Evolutionary conservation across 1,140 invertebrate genomes (phyloP), one percentile per base, ranked within the genome.

Genomic region (Diachasmimorpha longicaudata): DNA sequence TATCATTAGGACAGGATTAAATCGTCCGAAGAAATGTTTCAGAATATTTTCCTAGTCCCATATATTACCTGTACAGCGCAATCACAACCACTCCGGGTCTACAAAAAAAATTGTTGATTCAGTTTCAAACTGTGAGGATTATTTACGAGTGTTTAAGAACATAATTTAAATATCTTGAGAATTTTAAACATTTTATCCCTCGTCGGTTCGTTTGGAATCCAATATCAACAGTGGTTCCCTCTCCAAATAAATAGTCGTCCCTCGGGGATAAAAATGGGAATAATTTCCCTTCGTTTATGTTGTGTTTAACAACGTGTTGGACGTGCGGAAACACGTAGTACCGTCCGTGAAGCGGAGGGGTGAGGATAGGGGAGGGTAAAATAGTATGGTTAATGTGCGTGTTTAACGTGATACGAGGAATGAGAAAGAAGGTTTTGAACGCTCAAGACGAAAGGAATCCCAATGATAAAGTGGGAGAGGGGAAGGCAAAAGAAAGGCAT

Each of bases 401-500:
- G 58, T 63, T 63, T 63, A 2, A 19, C 19, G 21, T 19, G 19
- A 63, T 63, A 23, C 58, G 23, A 63, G 58, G 58, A 63, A 63
- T 63, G 58, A 63, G 58, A 63, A 63, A 63, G 19, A 63, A 63
- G 58, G 48, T 52, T 52, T 52, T 16, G 14, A 63, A 31, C 58
- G 13, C 58, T 63, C 19, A 63, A 63, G 58, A 70, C 39, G 16
- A 69, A 23, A 42, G 39, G 70, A 63, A 58, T 77, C 36, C 46
- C 52, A 23, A 55, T 19, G 19, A 76, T 42, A 46, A 42, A 55
- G 39, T 63, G 66, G 75, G 72, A 72, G 31, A 68, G 66, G 72
- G 75, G 75, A 68, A 68, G 66, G 75, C 46, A 76, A 79, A 77
- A 79, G 75, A 79, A 76, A 79, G 78, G 75, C 78, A 79, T 79